These are phyloP conservation scores for Cremastinae sp. DNA, from an alignment of 2,888 invertebrate genomes.

Conservation along the genomic window DNA sequence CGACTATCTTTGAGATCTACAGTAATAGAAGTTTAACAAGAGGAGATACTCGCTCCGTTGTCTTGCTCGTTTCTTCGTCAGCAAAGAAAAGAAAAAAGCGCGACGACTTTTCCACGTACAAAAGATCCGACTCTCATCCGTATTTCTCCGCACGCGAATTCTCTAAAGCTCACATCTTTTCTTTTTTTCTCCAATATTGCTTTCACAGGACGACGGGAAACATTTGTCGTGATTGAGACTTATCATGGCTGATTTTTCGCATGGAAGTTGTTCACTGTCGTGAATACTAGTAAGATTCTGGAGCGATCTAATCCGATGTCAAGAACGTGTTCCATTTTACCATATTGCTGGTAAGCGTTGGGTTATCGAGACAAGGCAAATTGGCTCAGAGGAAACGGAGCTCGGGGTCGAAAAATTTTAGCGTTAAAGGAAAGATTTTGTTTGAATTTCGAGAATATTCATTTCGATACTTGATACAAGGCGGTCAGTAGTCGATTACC, in stretches of 20 bases:
- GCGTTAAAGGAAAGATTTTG: slow-evolving; percentile 44
- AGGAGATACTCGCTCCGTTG: slow-evolving; percentile 24
- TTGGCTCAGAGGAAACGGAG: slow-evolving; percentile 14
- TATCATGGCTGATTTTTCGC: slow-evolving; percentile 59
- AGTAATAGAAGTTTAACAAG: slow-evolving; percentile 25
- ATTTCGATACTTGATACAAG: slow-evolving; percentile 74
- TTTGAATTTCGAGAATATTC: slow-evolving; percentile 72
- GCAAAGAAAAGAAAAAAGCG: slow-evolving; percentile 24
- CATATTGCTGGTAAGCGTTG: slow-evolving; percentile 35
- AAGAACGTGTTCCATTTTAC: slow-evolving; percentile 62
- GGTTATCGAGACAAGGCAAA: not conserved
- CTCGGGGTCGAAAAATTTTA: slow-evolving; percentile 23
- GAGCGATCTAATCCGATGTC: slow-evolving; percentile 63
- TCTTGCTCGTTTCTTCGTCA: slow-evolving; percentile 42
- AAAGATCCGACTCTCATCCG: slow-evolving; percentile 50
- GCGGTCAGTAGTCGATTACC: slow-evolving; percentile 50
- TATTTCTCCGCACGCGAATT: slow-evolving; percentile 40
- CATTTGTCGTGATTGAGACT: slow-evolving; percentile 24
- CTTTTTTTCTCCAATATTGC: not conserved
- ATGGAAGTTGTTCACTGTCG: slow-evolving; percentile 54
- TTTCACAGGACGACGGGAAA: not conserved
- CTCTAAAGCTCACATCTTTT: slow-evolving; percentile 20
- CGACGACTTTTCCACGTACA: slow-evolving; percentile 45
- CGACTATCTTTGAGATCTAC: slow-evolving; percentile 52
- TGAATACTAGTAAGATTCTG: slow-evolving; percentile 64